phyloP scores from a whole-genome alignment of 2,888 invertebrate genomes.

The Sesia bembeciformis region DNA sequence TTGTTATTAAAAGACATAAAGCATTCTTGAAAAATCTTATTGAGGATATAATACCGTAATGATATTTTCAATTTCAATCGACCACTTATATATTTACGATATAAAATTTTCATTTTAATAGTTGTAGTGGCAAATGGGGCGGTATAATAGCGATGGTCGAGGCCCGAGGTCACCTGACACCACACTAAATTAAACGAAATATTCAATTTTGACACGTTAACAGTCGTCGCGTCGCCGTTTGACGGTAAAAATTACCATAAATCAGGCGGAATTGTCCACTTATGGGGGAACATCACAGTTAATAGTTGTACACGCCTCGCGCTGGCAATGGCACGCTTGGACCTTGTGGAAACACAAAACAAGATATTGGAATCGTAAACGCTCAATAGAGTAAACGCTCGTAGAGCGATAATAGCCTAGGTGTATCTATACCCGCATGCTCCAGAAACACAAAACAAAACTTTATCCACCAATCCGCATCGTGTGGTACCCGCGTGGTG shows the following conservation, averaged over 20 bases:
- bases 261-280: constrained; percentile 18
- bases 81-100: neutral
- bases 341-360: neutral
- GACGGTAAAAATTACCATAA: constrained; percentile 19
- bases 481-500: no score
- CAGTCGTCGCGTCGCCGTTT: constrained; percentile 9
- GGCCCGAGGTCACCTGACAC: constrained; percentile 14
- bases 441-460: no score
- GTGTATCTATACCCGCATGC: no score
- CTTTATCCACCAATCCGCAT: no score
- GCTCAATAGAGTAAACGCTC: neutral
- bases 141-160: constrained; percentile 2
- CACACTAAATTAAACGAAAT: constrained; percentile 21
- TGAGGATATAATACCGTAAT: no score
- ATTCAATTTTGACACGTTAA: constrained; percentile 28
- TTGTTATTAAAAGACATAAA: no score
- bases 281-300: constrained; percentile 5
- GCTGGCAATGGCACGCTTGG: neutral
- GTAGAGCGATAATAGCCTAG: no score
- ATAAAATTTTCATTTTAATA: neutral
- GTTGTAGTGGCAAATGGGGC: neutral
- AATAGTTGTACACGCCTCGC: neutral
- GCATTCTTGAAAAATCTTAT: no score
- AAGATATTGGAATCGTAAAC: neutral
- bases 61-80: neutral